Conservation (phyloP, 2,888 invertebrate species). For the Drosophila picticornis region DNA sequence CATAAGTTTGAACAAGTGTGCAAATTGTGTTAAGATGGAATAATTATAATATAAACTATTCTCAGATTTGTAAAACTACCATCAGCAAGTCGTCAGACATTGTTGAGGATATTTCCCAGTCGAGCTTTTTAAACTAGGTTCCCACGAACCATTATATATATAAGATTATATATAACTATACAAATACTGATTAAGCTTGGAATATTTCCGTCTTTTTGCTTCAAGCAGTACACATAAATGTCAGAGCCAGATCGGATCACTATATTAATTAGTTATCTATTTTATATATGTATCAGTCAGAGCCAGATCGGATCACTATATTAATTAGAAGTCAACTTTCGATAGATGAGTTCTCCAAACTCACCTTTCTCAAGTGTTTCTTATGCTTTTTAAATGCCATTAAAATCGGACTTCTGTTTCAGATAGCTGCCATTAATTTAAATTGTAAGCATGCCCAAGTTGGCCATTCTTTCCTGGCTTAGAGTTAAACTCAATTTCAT, state of each 20-base stretch:
- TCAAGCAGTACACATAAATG: not conserved
- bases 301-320: not conserved
- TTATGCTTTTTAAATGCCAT: not conserved
- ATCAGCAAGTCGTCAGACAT: not conserved
- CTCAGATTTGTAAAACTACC: not conserved
- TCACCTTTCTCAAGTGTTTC: not conserved
- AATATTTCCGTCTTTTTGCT: not conserved
- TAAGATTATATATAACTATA: too few relatives aligned
- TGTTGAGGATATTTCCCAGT: not conserved
- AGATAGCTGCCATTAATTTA: not conserved
- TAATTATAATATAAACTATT: not conserved
- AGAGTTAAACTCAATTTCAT: not conserved
- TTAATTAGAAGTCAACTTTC: rapidly evolving
- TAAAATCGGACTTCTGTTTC: not conserved
- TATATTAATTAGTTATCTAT: too few relatives aligned
- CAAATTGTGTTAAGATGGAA: not conserved
- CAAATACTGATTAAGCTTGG: not conserved
- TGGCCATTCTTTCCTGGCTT: not conserved
- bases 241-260: too few relatives aligned
- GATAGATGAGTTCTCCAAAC: not conserved
- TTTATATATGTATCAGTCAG: too few relatives aligned
- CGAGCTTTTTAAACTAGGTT: too few relatives aligned
- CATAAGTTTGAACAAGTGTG: not conserved
- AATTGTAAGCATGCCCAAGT: not conserved
- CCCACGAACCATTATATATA: too few relatives aligned